phyloP scores from a whole-genome alignment of 2,888 invertebrate species.

The Therioaphis trifolii region DNA sequence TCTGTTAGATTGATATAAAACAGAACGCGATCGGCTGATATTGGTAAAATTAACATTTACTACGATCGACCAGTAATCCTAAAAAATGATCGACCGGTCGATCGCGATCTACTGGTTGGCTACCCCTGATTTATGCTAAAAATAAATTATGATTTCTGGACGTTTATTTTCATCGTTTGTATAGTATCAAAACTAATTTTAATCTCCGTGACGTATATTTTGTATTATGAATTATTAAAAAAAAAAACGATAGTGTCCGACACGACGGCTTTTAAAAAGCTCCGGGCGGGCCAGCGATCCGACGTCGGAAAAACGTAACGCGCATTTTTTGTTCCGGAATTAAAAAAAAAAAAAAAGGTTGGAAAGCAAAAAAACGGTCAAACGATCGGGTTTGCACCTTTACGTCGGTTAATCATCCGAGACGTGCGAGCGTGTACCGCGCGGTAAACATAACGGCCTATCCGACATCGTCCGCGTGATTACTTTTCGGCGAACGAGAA shows the following conservation, averaged over 20 bases:
- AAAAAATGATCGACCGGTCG: too few relatives aligned
- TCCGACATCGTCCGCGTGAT: constrained; percentile 39
- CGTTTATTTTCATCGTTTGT: too few relatives aligned
- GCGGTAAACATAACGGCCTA: constrained; percentile 27
- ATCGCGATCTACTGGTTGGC: too few relatives aligned
- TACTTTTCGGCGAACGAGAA: constrained; percentile 24
- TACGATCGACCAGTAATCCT: too few relatives aligned
- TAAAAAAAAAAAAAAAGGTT: constrained; percentile 1
- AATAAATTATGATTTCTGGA: too few relatives aligned
- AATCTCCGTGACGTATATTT: too few relatives aligned
- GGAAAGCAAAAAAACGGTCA: constrained; percentile 28
- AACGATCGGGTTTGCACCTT: constrained; percentile 36
- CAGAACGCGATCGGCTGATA: too few relatives aligned
- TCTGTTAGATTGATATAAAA: too few relatives aligned
- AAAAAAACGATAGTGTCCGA: constrained; percentile 7
- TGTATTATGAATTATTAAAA: too few relatives aligned
- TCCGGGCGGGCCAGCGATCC: neutral
- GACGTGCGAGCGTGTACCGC: neutral
- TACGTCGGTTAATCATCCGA: constrained; percentile 37
- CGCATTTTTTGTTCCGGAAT: neutral
- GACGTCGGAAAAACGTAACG: neutral
- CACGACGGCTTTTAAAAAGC: neutral
- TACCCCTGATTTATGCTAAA: too few relatives aligned
- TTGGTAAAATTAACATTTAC: too few relatives aligned
- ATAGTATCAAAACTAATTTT: too few relatives aligned